These are phyloP conservation scores for Willowsia nigromaculata DNA, from an alignment of 2,888 invertebrate genomes.

Conservation along the genomic window DNA sequence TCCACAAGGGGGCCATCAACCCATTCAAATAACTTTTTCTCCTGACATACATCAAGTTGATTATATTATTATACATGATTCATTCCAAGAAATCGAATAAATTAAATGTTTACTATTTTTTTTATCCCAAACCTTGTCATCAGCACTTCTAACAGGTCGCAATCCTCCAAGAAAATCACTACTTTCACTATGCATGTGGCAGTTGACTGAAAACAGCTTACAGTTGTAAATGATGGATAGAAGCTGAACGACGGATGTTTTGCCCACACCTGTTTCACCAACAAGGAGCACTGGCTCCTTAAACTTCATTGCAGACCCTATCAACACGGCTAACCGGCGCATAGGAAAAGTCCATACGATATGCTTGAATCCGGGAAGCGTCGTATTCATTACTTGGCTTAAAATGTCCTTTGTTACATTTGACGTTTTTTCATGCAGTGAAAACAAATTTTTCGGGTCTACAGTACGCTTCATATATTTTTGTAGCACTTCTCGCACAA, in stretches of 20 bases:
- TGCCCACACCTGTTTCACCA: conserved; percentile 98
- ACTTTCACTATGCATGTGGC: conserved; percentile 99
- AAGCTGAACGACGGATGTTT: conserved; percentile 96
- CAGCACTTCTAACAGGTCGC: conserved; percentile 89
- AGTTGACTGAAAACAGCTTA: conserved; percentile 91
- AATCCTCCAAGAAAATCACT: conserved; percentile 98
- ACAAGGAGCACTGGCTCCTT: conserved; percentile 97
- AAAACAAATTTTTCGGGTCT: conserved; percentile 77
- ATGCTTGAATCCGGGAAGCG: conserved; percentile 84
- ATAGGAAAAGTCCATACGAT: conserved; percentile 97
- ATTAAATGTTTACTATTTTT: not conserved
- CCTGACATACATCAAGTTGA: conserved; percentile 21
- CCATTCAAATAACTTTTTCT: conserved; percentile 93
- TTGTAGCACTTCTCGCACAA: conserved; percentile 89
- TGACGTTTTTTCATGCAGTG: conserved; percentile 84
- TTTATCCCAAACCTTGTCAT: conserved; percentile 57
- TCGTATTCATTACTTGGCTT: conserved; percentile 84
- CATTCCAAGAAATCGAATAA: not conserved
- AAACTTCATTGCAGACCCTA: conserved; percentile 91
- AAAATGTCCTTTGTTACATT: conserved; percentile 88
- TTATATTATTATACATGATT: not conserved
- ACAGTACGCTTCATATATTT: conserved; percentile 87
- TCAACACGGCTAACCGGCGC: conserved; percentile 85
- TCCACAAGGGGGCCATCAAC: conserved; percentile 96
- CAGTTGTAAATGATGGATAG: conserved; percentile 86